Conservation (phyloP, 2,797 vertebrate species). For the Fundulus diaphanus region DNA sequence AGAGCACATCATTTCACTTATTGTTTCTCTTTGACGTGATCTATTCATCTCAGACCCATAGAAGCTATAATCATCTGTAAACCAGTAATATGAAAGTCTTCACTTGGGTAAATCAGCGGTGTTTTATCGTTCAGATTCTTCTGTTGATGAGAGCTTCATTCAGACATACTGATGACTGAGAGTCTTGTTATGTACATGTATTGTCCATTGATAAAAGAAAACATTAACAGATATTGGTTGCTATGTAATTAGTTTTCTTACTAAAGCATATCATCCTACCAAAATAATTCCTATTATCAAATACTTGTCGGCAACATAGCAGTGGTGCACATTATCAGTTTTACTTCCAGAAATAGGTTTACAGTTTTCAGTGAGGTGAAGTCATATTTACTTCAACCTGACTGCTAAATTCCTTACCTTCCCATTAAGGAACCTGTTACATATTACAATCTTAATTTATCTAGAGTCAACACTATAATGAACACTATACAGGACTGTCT, state of each 20-base stretch:
- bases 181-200: neutral
- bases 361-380: neutral
- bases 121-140: neutral
- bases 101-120: constrained; percentile 3
- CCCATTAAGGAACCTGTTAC: neutral
- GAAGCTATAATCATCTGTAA: constrained; percentile 20
- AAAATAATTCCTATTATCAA: neutral
- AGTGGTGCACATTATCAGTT: neutral
- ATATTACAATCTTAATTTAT: neutral
- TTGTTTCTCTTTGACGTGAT: constrained; percentile 28
- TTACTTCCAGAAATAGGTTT: neutral
- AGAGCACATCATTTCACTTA: constrained; percentile 28
- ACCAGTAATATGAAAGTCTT: neutral
- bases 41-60: constrained; percentile 17
- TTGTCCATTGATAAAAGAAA: neutral
- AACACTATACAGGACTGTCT: too few species aligned
- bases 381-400: neutral
- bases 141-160: neutral
- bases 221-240: neutral
- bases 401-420: neutral
- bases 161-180: neutral
- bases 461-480: neutral
- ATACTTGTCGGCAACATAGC: neutral
- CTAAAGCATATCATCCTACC: neutral
- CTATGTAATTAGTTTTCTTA: neutral